Percentiles rank a stretch among this genome's conserved stretches.
Evolutionary conservation across 2,888 invertebrate species (phyloP).

Genomic region (Orchesella flavescens): DNA sequence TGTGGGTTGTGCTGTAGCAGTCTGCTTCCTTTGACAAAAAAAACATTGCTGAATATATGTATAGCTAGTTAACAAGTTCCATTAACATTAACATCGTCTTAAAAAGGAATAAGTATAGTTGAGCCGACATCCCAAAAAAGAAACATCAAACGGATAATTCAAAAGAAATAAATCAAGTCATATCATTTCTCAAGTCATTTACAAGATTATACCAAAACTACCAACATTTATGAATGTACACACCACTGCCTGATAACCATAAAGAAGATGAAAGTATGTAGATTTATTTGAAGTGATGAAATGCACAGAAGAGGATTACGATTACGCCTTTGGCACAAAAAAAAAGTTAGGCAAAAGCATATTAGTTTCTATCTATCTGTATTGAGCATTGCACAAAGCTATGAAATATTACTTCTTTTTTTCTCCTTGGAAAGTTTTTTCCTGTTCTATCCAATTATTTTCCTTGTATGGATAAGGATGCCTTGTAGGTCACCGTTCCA

Average conservation of each 20-base stretch:
- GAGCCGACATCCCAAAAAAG: constrained; percentile 18
- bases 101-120: constrained; percentile 15
- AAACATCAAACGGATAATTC: constrained; percentile 43
- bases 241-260: not conserved
- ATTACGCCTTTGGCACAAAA: too few relatives aligned
- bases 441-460: not conserved
- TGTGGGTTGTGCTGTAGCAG: not conserved
- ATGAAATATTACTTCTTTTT: not conserved
- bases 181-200: constrained; percentile 35
- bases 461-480: not conserved
- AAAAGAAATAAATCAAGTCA: constrained; percentile 54
- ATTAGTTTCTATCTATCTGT: too few relatives aligned
- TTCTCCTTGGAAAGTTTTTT: not conserved
- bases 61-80: constrained; percentile 40
- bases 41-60: not conserved
- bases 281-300: not conserved
- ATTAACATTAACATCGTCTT: constrained; percentile 46
- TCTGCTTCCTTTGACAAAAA: not conserved
- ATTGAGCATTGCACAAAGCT: not conserved
- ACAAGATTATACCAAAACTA: constrained; percentile 24
- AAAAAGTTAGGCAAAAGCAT: constrained; percentile 31
- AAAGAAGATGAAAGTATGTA: not conserved
- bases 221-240: not conserved
- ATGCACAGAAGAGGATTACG: not conserved
- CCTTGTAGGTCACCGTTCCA: not conserved